A percentile compares a stretch with the other conserved stretches of the same genome.
These are phyloP conservation scores for Dasyornis broadbenti DNA, from an alignment of 2,113 vertebrate species.

Conservation along the genomic window DNA sequence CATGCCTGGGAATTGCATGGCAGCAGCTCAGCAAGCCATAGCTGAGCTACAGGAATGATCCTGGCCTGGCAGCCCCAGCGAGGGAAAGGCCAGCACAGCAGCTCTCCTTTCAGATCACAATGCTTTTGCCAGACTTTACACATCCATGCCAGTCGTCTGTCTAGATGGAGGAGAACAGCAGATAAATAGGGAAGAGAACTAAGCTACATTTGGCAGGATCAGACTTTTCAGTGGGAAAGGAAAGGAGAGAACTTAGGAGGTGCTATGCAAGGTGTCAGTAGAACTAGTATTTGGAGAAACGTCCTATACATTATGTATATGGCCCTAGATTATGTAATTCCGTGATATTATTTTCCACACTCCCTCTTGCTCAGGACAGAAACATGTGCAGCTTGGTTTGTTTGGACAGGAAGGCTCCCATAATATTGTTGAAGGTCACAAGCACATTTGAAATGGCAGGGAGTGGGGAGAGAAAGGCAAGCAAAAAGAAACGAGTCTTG, in stretches of 20 bases:
- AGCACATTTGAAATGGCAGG: not conserved
- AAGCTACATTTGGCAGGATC: not conserved
- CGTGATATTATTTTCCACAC: not conserved
- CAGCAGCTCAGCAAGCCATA: not conserved
- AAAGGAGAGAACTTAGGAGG: not conserved
- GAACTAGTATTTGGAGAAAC: not conserved
- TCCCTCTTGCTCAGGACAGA: not conserved
- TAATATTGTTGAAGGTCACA: not conserved
- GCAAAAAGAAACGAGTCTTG: not conserved
- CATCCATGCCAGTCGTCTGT: not conserved
- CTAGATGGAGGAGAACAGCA: not conserved
- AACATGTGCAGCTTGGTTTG: not conserved
- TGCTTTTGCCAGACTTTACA: not conserved
- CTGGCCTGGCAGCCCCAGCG: not conserved
- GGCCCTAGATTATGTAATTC: not conserved
- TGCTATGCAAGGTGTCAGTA: not conserved
- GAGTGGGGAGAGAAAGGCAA: not conserved
- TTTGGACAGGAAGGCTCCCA: not conserved
- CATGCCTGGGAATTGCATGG: not conserved
- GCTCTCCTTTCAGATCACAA: not conserved
- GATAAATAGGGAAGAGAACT: not conserved
- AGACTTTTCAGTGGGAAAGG: not conserved
- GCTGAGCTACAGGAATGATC: not conserved
- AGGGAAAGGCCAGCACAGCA: not conserved
- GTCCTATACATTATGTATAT: not conserved